Base-by-base conservation (phyloP, 2,113 vertebrate species). In the Pao palembangensis region DNA sequence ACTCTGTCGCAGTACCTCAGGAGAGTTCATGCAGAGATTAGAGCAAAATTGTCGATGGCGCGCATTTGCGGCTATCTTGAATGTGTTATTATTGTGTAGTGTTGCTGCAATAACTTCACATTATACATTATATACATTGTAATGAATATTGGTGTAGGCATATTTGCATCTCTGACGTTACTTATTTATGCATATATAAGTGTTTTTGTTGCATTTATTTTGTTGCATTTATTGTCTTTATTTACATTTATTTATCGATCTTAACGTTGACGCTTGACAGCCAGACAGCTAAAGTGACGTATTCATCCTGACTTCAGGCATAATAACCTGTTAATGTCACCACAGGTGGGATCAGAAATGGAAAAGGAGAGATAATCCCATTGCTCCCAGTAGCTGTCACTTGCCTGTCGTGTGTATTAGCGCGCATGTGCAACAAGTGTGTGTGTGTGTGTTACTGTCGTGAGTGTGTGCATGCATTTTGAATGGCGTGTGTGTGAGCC, bases 61-160 rank as follows among this genome's bases (percentile, higher is more conserved):
- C 52, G 51, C 48, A 59, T 76, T 83, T 75, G 68, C 61, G 69
- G 51, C 56, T 67, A 55, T 66, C 69, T 81, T 76, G 70, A 11
- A 58, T 65, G 42, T 5, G 55, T 7, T 44, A 43, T 43, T 16
- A 17, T 2, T 16, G 13, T 44, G 13, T 44, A 16, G 6, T 44
- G 14, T 12, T 44, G 43, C 10, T 44, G 43, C 43, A 44, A 14
- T 17, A 44, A 44, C 16, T 44, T 14, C 4, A 44, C 5, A 44
- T 2, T 15, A 6, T 44, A 12, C 43, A 17, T 44, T 12, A 2
- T 15, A 6, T 44, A 12, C 43, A 17, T 44, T 12, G 2, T 17
- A 44, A 8, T 12, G 2, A 10, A 3, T 38, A 38, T 38, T 38
- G 42, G 1, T 44, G 43, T 44, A 44, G 17, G 43, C 12, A 44